Evolutionary conservation across 2,888 invertebrate genomes (phyloP), one percentile per base, ranked within the genome.

Genomic region (Pyralis farinalis): DNA sequence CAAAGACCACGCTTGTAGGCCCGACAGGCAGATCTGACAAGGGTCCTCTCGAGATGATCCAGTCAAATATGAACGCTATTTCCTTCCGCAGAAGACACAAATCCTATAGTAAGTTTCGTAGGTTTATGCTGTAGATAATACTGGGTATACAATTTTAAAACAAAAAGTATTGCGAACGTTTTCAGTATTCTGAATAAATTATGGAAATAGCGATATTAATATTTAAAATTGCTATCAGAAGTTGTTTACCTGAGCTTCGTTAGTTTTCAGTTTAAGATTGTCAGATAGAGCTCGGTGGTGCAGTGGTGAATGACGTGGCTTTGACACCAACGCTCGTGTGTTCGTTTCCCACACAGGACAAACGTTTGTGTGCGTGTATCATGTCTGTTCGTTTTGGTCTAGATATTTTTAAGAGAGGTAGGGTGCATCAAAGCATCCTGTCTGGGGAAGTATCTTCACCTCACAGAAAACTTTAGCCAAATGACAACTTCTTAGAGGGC

Each of bases 21-120:
- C 54, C 49, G 54, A 52, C 47, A 51, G 62, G 53, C 53, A 57
- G 43, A 56, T 55, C 58, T 77, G 77, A 75, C 63, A 63, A 77
- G 76, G 78, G 73, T 75, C 48, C 40, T 46, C 52, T 50, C 31
- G 48, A 58, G 67, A 70, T 71, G 66, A 52, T 42, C 40, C 47
- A 51, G 35, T 45, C 48, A 44, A 59, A 55, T 58, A 47, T 55
- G 43, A 45, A 36, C 53, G 51, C 43, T 61, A 52, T 48, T 43
- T 28, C 43, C 34, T 25, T 7, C 25, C 2, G 3, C n/a, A 8
- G 1, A 25, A 25, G 25, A 25, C 25, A 7, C 25, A 25, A 5
- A 5, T 25, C 25, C 1, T 25, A 25, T 2, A 25, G n/a, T 7
- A 16, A 16, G 16, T 16, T 16, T 16, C 16, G 16, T 16, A 16